Evolutionary conservation across 2,888 invertebrate genomes (phyloP).

Genomic region (Drosophila monieri): DNA sequence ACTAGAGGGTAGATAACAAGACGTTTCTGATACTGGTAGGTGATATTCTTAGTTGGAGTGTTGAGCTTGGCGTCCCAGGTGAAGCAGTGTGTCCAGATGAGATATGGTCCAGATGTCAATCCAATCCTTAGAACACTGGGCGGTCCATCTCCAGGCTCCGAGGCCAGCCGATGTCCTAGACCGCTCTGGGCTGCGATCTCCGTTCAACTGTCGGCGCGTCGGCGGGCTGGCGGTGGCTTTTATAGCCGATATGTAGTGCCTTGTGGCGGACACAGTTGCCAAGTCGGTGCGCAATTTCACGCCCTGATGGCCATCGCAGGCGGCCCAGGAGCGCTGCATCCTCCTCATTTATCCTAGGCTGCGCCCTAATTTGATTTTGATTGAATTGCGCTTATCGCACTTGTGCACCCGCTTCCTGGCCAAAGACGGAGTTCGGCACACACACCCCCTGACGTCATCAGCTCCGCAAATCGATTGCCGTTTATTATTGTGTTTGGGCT

Average conservation of each 20-base stretch:
- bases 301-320: slow-evolving; percentile 66
- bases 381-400: slow-evolving; percentile 70
- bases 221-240: slow-evolving; percentile 46
- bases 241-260: slow-evolving; percentile 45
- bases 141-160: slow-evolving; percentile 22
- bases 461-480: slow-evolving; percentile 20
- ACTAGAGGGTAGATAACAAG: neutral
- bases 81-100: neutral
- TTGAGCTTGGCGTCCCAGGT: neutral
- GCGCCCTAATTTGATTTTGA: slow-evolving; percentile 76
- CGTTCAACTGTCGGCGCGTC: slow-evolving; percentile 42
- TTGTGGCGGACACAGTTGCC: slow-evolving; percentile 49
- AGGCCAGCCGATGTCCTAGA: slow-evolving; percentile 16
- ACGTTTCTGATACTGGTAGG: neutral
- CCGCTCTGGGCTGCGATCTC: no score
- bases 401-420: slow-evolving; percentile 54
- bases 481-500: neutral
- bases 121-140: neutral
- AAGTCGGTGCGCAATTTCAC: slow-evolving; percentile 62
- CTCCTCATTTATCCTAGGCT: slow-evolving; percentile 63
- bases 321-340: slow-evolving; percentile 15
- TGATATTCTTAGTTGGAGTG: slow-evolving; percentile 2
- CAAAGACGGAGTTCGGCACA: neutral
- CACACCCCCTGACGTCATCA: slow-evolving; percentile 37
- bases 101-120: neutral